A percentile compares a stretch with the other conserved stretches of the same genome.
phyloP scores from a whole-genome alignment of 2,797 vertebrate genomes.

The Microctenopoma stevenorrisi region DNA sequence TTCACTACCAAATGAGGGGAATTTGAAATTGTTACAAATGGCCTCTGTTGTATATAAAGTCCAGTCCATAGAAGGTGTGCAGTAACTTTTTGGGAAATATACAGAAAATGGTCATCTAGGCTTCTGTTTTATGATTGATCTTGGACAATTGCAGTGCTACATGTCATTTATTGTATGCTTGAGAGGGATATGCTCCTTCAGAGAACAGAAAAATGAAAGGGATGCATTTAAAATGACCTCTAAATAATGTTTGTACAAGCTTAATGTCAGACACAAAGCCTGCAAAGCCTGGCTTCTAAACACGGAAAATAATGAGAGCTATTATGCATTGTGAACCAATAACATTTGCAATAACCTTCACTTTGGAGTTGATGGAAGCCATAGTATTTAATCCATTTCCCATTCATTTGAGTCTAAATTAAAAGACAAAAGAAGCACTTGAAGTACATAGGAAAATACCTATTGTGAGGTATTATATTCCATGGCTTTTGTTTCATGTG shows the following conservation, averaged over 20 bases:
- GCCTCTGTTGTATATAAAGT: not conserved
- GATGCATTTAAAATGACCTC: not conserved
- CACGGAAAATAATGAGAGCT: not conserved
- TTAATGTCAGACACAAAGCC: not conserved
- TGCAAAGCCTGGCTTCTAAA: not conserved
- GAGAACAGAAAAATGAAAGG: not conserved
- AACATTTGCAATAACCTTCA: not conserved
- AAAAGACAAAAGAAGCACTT: not conserved
- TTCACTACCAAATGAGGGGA: not conserved
- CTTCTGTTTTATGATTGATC: not conserved
- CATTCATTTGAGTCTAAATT: not conserved
- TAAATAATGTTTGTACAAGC: not conserved
- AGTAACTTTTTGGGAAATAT: not conserved
- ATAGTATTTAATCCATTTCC: not conserved
- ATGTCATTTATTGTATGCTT: not conserved
- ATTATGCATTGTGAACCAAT: not conserved
- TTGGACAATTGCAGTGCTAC: not conserved
- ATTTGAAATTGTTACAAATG: not conserved
- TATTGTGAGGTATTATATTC: not conserved
- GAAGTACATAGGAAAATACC: not conserved
- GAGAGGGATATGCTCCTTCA: not conserved
- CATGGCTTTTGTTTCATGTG: not conserved
- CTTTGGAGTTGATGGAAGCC: not conserved
- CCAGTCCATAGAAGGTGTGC: not conserved
- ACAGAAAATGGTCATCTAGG: not conserved